A percentile compares a stretch with the other conserved stretches of the same genome.
phyloP scores from a whole-genome alignment of 2,113 vertebrate species.

The Neopipo cinnamomea region DNA sequence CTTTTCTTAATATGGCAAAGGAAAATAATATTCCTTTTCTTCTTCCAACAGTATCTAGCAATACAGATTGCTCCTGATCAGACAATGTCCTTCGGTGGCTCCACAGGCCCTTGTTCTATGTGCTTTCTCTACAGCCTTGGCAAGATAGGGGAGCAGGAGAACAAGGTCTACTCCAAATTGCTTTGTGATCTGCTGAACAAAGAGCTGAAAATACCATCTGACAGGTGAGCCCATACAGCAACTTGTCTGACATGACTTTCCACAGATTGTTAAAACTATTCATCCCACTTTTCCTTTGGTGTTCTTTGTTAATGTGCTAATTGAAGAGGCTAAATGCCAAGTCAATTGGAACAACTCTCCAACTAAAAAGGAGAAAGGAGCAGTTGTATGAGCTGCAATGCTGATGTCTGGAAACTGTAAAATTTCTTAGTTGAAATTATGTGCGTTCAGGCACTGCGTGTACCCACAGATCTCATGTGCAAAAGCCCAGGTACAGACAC shows the following conservation, averaged over 20 bases:
- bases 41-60: slow-evolving; percentile 77
- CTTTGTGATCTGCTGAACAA: slow-evolving; percentile 82
- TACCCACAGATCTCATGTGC: neutral
- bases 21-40: neutral
- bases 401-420: neutral
- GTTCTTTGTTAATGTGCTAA: neutral
- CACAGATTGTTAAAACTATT: neutral
- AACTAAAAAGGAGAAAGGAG: neutral
- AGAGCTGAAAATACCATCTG: slow-evolving; percentile 77
- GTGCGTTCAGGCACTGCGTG: neutral
- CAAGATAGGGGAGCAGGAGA: slow-evolving; percentile 76
- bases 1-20: neutral
- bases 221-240: slow-evolving; percentile 68
- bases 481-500: neutral
- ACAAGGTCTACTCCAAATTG: slow-evolving; percentile 82
- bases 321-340: neutral
- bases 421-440: neutral
- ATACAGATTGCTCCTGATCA: slow-evolving; percentile 80
- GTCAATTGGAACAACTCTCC: neutral
- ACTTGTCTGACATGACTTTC: neutral
- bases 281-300: neutral
- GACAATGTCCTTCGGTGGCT: slow-evolving; percentile 83
- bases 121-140: slow-evolving; percentile 84
- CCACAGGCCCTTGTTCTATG: slow-evolving; percentile 80
- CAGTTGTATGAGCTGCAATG: neutral